Evolutionary conservation across 2,797 vertebrate genomes (phyloP).

Genomic region (Myotis planiceps): DNA sequence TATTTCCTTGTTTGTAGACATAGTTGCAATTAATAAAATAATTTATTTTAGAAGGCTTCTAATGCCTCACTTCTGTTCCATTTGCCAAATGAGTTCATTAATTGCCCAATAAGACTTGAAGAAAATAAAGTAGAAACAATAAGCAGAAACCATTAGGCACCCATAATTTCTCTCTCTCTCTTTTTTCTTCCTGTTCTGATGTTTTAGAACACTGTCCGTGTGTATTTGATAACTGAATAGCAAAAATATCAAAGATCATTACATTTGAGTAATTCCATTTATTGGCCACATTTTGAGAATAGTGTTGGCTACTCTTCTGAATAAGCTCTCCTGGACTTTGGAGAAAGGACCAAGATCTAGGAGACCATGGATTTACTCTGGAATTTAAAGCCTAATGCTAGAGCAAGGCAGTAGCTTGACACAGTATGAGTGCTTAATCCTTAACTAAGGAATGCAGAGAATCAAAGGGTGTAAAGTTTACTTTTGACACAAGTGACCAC

Average conservation of each 20-base stretch:
- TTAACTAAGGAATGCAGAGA: neutral
- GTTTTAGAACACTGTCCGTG: neutral
- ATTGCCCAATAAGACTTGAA: conserved; percentile 67
- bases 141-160: neutral
- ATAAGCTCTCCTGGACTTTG: neutral
- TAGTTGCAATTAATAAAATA: conserved; percentile 70
- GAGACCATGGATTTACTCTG: neutral
- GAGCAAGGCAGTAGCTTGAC: neutral
- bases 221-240: neutral
- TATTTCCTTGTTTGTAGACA: conserved; percentile 71
- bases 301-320: neutral
- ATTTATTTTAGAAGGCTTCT: conserved; percentile 54
- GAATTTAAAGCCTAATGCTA: neutral
- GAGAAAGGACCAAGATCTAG: neutral
- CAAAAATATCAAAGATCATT: conserved; percentile 14
- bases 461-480: neutral
- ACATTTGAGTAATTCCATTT: neutral
- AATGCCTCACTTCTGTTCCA: conserved; percentile 50
- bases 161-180: neutral
- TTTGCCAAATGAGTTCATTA: conserved; percentile 61
- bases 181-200: neutral
- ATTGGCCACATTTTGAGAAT: neutral
- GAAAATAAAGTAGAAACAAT: conserved; percentile 5
- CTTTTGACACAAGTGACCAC: neutral
- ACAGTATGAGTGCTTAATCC: neutral